Evolutionary conservation across 2,888 invertebrate genomes (phyloP).

Genomic region (Petrolisthes cinctipes): DNA sequence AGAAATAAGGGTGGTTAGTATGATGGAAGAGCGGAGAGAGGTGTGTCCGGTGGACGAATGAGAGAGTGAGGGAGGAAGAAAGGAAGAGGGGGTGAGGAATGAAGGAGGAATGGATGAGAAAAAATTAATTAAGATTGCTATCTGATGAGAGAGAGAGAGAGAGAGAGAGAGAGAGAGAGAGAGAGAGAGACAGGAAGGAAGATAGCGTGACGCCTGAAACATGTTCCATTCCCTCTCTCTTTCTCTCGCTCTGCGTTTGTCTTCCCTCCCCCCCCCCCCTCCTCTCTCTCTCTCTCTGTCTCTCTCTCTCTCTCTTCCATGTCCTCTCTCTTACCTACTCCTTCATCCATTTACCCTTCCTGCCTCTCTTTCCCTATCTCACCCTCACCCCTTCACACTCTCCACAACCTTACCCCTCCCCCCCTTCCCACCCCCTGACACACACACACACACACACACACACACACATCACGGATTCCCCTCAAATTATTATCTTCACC

Average conservation of each 20-base stretch:
- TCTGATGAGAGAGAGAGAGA: neutral
- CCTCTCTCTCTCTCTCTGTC: neutral
- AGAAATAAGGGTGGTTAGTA: neutral
- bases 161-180: neutral
- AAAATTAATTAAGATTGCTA: neutral
- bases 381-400: too few relatives aligned
- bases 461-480: too few relatives aligned
- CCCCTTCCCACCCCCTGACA: too few relatives aligned
- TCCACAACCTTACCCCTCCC: too few relatives aligned
- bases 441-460: too few relatives aligned
- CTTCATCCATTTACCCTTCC: too few relatives aligned
- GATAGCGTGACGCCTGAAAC: neutral
- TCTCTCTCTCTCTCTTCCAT: neutral
- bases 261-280: neutral
- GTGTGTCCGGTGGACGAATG: neutral
- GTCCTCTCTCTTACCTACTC: neutral
- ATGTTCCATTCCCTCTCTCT: neutral
- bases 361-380: too few relatives aligned
- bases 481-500: too few relatives aligned
- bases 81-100: neutral
- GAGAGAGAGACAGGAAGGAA: neutral
- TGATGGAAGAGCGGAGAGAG: neutral
- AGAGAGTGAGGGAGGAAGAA: neutral
- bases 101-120: neutral
- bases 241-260: neutral